These are phyloP conservation scores for Cotesia congregata DNA, from an alignment of 2,888 invertebrate species.

Conservation along the genomic window DNA sequence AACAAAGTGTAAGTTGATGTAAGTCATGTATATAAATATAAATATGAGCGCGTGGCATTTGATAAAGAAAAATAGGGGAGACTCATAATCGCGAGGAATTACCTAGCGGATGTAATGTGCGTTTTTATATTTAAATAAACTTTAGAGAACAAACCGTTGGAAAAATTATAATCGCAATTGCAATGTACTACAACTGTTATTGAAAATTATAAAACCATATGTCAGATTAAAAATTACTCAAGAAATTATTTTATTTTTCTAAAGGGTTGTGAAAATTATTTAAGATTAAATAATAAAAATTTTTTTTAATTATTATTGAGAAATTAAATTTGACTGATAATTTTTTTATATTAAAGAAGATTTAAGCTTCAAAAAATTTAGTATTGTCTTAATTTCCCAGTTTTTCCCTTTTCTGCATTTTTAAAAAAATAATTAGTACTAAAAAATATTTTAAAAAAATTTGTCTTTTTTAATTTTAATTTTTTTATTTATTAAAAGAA, in stretches of 20 bases:
- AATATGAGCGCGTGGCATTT: slow-evolving; percentile 20
- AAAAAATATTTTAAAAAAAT: too few species aligned
- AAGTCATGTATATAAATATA: background rate
- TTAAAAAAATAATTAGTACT: too few species aligned
- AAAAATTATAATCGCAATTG: slow-evolving; percentile 12
- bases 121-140: background rate
- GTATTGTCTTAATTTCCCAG: too few species aligned
- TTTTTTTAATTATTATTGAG: too few species aligned
- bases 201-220: background rate
- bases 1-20: background rate
- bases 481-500: too few species aligned
- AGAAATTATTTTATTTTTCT: background rate
- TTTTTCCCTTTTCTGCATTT: too few species aligned
- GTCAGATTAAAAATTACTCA: background rate
- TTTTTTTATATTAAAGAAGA: too few species aligned
- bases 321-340: too few species aligned
- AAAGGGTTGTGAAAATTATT: too few species aligned
- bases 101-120: slow-evolving; percentile 25
- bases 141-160: slow-evolving; percentile 9
- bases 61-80: slow-evolving; percentile 20
- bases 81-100: slow-evolving; percentile 22
- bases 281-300: too few species aligned
- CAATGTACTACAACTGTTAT: slow-evolving; percentile 16
- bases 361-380: too few species aligned
- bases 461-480: too few species aligned